phyloP scores from a whole-genome alignment of 2,113 vertebrate genomes.

The Dendrocopos noguchii region DNA sequence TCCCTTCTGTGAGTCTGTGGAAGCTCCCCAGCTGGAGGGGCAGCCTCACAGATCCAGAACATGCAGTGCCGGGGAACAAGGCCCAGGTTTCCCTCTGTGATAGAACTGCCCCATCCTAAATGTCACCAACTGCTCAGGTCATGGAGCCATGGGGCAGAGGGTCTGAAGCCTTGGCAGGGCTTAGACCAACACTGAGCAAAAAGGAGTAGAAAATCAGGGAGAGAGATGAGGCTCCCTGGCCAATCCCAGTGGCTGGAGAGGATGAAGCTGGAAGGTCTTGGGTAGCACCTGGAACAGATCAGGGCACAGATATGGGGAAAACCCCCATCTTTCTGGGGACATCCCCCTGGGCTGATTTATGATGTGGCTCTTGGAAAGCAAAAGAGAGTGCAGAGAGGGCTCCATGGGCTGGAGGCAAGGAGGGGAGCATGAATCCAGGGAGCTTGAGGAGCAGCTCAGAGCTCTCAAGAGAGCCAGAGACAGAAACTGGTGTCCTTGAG shows the following conservation, averaged over 20 bases:
- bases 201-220: background rate
- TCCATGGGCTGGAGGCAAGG: background rate
- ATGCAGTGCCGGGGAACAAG: too few species aligned
- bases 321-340: background rate
- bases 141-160: background rate
- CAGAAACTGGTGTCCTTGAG: background rate
- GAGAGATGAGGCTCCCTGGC: background rate
- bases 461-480: background rate
- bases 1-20: too few species aligned
- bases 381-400: background rate
- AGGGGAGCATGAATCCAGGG: fast-evolving
- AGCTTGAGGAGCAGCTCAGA: background rate
- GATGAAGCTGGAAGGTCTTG: background rate
- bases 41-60: background rate
- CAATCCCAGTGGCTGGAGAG: background rate
- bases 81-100: background rate
- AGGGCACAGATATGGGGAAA: background rate
- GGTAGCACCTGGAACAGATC: background rate
- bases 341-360: background rate
- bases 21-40: background rate
- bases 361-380: background rate
- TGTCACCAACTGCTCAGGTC: background rate
- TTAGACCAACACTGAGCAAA: background rate
- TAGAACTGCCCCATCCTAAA: background rate
- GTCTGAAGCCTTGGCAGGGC: background rate